Percentiles rank a stretch among this genome's conserved stretches.
These are phyloP conservation scores for Phrixothrix hirtus DNA, from an alignment of 2,888 invertebrate genomes.

Conservation along the genomic window DNA sequence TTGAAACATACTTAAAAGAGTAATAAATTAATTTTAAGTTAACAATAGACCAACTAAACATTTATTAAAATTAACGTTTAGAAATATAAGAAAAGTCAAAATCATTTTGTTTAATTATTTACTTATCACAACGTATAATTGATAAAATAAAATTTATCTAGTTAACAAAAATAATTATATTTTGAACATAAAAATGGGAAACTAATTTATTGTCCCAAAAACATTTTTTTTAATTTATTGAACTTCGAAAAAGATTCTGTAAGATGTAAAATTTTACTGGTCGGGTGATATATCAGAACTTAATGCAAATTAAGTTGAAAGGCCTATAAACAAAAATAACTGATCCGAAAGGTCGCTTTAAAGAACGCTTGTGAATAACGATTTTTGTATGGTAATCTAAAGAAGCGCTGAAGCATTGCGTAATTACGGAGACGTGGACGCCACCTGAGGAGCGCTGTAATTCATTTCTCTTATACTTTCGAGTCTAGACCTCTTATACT, in stretches of 20 bases:
- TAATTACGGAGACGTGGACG: constrained; percentile 25
- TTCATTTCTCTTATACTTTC: constrained; percentile 17
- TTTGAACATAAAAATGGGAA: no score
- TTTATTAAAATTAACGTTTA: neutral
- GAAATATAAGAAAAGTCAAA: neutral
- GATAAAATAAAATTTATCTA: neutral
- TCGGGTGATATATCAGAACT: neutral
- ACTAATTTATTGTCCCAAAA: neutral
- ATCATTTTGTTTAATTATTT: no score
- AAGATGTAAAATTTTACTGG: neutral
- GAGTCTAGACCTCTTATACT: constrained; percentile 13
- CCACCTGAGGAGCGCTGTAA: constrained; percentile 25
- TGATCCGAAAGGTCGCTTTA: constrained; percentile 11
- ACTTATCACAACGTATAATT: neutral
- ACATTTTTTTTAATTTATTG: neutral
- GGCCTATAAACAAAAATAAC: constrained; percentile 11
- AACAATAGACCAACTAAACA: no score
- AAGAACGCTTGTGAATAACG: constrained; percentile 19
- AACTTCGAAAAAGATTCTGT: neutral
- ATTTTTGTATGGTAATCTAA: constrained; percentile 27
- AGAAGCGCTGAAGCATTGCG: constrained; percentile 26
- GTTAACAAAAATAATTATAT: no score
- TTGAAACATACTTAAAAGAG: no score
- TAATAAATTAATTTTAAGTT: no score
- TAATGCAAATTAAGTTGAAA: constrained; percentile 7